Base-by-base conservation (phyloP, 1,140 invertebrate genomes). In the Augochlora pura region DNA sequence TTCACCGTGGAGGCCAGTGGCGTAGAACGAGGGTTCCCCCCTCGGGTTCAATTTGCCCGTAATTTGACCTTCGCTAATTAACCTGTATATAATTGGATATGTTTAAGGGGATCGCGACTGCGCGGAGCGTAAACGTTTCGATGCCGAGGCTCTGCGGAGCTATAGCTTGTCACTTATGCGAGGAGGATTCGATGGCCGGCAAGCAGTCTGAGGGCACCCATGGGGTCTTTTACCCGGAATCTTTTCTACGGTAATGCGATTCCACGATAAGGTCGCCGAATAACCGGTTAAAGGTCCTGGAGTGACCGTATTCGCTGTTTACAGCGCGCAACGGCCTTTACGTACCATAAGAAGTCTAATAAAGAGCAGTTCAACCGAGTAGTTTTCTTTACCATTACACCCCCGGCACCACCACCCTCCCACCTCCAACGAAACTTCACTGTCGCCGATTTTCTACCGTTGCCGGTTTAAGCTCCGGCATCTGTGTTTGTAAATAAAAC, bases 1-100 rank as follows among this genome's bases (percentile, higher is more conserved):
- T 12, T 46, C 42, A 46, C 42, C 42, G 42, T 18, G 49, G 18
- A 18, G 49, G 49, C n/a, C 54, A 57, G 8, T 57, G 54, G 6
- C 8, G 54, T n/a, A n/a, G 14, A 49, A 14, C 21, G n/a, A 27
- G n/a, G n/a, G 46, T 27, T 39, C n/a, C 63, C 63, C 63, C 49
- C 57, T 57, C 42, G 39, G 46, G 32, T 77, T 67, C 69, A 88
- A 85, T 88, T 86, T 87, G 74, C 80, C 83, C 85, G 77, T 59
- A 70, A 85, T 85, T 81, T 60, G 68, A 67, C 72, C 80, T 62
- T 60, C 68, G 72, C 80, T 86, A 77, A 81, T 85, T 86, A 87
- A 83, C 67, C 57, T 60, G 57, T 75, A 76, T 71, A 66, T 86
- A 86, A 82, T 86, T 80, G 67, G 73, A 74, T n/a, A 67, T 27